Evolutionary conservation across 2,888 invertebrate genomes (phyloP), one percentile per base, ranked within the genome.

Genomic region (Resseliella maxima): DNA sequence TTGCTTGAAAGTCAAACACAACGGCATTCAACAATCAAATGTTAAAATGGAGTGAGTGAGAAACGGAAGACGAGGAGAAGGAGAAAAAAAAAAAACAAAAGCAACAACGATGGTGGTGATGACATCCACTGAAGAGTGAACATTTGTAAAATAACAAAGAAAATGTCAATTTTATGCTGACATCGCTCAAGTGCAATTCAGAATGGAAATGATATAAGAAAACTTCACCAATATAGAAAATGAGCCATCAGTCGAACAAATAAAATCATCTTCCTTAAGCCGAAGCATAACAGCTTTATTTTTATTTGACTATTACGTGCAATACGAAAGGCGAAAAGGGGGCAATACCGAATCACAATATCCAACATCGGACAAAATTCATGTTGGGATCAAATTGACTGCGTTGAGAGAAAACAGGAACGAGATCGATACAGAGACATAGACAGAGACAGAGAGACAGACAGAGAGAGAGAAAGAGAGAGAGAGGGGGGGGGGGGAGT

Each of bases 111-210:
- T 35, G 72, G 72, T 72, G 72, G 72, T 72, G 72, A 72, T 72
- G 72, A 72, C 72, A 72, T 72, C 72, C 72, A 72, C 72, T 72
- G 72, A 72, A 72, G 72, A 72, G n/a, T n/a, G 31, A 72, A 31
- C 72, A 72, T 72, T 72, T 72, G 72, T 72, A 72, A 72, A 72
- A 72, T 72, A 72, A 72, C 72, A 72, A 72, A 72, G 72, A 72
- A 72, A 72, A 72, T 72, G 72, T 72, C 72, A 72, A 72, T 72
- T 72, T 72, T 72, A 72, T 72, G 72, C 72, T 72, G 72, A 72
- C 72, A 72, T 72, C 72, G 72, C 72, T 72, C 72, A 72, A 72
- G 72, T 72, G 72, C 72, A 72, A 72, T 72, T 72, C 72, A 72
- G 31, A 35, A 72, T 72, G 72, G 72, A 72, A 72, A 72, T 35